These are phyloP conservation scores for Urocynchramus pylzowi DNA, from an alignment of 2,113 vertebrate genomes.

Conservation along the genomic window DNA sequence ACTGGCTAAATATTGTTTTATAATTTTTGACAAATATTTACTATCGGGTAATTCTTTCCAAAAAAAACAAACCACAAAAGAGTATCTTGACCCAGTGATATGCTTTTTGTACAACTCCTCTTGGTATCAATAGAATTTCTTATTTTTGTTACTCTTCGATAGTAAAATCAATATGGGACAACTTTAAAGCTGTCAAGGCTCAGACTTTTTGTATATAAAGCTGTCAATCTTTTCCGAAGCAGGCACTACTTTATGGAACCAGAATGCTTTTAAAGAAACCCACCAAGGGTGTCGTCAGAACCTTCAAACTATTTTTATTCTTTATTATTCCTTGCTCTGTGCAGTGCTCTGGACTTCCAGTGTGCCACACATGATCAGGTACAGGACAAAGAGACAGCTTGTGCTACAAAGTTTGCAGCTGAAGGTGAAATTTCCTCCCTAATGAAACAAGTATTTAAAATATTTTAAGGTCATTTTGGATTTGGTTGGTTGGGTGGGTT, in stretches of 20 bases:
- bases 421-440: background rate
- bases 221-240: background rate
- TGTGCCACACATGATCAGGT: background rate
- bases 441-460: background rate
- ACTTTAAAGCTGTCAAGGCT: background rate
- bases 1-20: background rate
- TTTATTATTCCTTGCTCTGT: background rate
- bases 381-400: background rate
- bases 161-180: background rate
- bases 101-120: background rate
- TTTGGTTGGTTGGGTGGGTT: background rate
- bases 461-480: background rate
- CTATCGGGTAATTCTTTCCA: background rate
- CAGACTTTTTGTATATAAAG: background rate
- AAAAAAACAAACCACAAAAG: background rate
- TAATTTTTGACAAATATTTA: background rate
- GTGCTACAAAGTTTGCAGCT: background rate
- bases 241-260: background rate
- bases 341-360: background rate
- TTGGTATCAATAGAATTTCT: background rate
- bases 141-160: background rate
- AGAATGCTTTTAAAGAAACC: background rate
- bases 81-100: background rate
- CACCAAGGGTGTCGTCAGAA: background rate
- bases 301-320: background rate